A percentile compares a stretch with the other conserved stretches of the same genome.
Evolutionary conservation across 2,797 vertebrate genomes (phyloP).

Genomic region (Hydrophis major): DNA sequence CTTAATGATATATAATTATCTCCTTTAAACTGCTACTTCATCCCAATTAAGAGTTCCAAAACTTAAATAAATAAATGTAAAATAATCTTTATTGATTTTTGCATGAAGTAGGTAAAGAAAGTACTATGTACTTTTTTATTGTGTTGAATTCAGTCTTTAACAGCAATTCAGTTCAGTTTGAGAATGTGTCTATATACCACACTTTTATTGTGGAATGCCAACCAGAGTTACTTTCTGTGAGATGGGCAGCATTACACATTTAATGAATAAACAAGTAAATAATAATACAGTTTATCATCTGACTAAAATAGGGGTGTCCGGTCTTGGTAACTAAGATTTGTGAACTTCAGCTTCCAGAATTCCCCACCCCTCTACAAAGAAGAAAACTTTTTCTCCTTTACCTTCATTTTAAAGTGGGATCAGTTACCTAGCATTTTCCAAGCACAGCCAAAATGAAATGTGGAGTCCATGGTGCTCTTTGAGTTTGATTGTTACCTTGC

Average conservation of each 20-base stretch:
- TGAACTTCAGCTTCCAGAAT: neutral
- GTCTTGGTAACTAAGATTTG: neutral
- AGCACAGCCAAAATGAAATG: neutral
- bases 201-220: neutral
- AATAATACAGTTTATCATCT: slow-evolving; percentile 40
- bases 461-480: neutral
- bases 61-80: slow-evolving; percentile 27
- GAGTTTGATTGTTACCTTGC: neutral
- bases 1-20: slow-evolving; percentile 57
- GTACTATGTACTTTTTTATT: slow-evolving; percentile 13
- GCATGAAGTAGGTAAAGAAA: slow-evolving; percentile 22
- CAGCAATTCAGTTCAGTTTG: slow-evolving; percentile 43
- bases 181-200: slow-evolving; percentile 41
- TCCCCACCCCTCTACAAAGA: slow-evolving; percentile 4
- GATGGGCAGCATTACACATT: neutral
- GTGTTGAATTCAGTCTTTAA: slow-evolving; percentile 20
- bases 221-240: neutral
- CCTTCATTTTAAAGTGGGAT: slow-evolving; percentile 25
- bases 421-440: neutral
- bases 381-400: slow-evolving; percentile 40
- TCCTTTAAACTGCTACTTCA: slow-evolving; percentile 54
- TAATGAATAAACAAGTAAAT: neutral
- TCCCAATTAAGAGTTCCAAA: slow-evolving; percentile 38
- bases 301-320: slow-evolving; percentile 8
- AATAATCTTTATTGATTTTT: slow-evolving; percentile 37